Evolutionary conservation across 30 jellyfish, hydroid and myxozoan genomes (phyloP).

Genomic region (Turritopsis rubra): DNA sequence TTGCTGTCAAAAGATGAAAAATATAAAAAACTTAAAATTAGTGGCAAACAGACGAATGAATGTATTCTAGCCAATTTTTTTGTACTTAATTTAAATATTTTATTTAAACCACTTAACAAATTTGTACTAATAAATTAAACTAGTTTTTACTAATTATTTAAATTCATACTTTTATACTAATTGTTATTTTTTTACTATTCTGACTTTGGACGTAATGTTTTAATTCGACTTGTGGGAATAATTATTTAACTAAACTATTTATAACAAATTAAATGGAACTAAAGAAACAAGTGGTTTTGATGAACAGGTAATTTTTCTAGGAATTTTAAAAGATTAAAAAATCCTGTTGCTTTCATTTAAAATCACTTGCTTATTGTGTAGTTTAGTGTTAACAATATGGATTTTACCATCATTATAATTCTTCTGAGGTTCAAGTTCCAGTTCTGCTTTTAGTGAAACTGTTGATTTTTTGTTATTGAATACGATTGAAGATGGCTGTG

Average conservation of each 20-base stretch:
- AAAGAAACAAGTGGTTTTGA: neutral
- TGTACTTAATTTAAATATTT: neutral
- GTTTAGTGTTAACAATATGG: neutral
- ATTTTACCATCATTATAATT: neutral
- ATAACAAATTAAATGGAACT: neutral
- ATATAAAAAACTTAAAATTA: neutral
- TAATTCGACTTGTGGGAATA: neutral
- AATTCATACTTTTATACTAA: conserved; percentile 14
- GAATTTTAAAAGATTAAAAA: too few relatives aligned
- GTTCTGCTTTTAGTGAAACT: neutral
- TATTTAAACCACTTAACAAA: neutral
- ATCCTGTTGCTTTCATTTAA: neutral
- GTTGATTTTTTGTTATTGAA: too few relatives aligned
- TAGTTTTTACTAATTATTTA: conserved; percentile 12
- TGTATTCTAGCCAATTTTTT: neutral
- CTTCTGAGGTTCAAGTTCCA: neutral
- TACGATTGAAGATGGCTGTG: too few relatives aligned
- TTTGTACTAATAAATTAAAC: conserved; percentile 1
- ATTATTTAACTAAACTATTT: neutral
- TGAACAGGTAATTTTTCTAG: neutral
- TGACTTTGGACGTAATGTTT: neutral
- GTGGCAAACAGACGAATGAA: neutral
- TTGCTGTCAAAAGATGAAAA: conserved; percentile 34
- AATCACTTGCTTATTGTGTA: neutral
- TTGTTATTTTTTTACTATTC: conserved; percentile 1